These are phyloP conservation scores for Picathartes gymnocephalus DNA, from an alignment of 2,113 vertebrate species.

Conservation along the genomic window DNA sequence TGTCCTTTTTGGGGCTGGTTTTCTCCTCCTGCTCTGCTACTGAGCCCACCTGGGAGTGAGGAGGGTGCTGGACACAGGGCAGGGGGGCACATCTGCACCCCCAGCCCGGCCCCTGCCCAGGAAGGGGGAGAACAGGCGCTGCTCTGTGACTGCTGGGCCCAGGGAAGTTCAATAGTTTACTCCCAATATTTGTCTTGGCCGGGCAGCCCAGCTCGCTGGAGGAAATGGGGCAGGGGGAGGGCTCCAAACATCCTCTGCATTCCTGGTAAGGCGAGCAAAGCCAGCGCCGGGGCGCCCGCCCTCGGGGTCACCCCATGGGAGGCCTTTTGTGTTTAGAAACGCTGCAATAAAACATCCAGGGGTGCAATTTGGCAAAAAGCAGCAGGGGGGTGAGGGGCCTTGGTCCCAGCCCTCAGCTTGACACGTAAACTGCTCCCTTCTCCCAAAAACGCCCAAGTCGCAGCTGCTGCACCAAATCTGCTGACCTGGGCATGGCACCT, in stretches of 20 bases:
- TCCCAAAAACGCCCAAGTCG: neutral
- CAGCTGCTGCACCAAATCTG: neutral
- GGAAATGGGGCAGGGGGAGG: slow-evolving; percentile 52
- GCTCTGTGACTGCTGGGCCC: slow-evolving; percentile 21
- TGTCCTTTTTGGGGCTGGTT: too few relatives aligned
- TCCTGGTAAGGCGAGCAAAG: neutral
- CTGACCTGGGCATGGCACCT: neutral
- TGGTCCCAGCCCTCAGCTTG: rapidly evolving
- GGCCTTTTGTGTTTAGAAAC: neutral
- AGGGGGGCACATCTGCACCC: neutral
- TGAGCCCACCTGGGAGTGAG: rapidly evolving
- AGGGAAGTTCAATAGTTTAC: slow-evolving; percentile 55
- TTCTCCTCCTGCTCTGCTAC: neutral
- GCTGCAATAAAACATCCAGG: neutral
- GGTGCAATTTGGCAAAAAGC: neutral
- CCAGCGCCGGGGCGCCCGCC: neutral
- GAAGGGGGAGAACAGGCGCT: neutral
- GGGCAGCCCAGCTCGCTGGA: neutral
- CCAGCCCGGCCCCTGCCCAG: neutral
- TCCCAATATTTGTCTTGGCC: slow-evolving; percentile 53
- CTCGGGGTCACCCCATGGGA: neutral
- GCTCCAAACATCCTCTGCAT: slow-evolving; percentile 50
- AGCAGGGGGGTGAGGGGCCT: neutral
- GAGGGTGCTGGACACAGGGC: rapidly evolving
- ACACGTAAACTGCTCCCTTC: rapidly evolving